These are phyloP conservation scores for Camponotus floridanus DNA, from an alignment of 1,140 invertebrate genomes.

Conservation along the genomic window DNA sequence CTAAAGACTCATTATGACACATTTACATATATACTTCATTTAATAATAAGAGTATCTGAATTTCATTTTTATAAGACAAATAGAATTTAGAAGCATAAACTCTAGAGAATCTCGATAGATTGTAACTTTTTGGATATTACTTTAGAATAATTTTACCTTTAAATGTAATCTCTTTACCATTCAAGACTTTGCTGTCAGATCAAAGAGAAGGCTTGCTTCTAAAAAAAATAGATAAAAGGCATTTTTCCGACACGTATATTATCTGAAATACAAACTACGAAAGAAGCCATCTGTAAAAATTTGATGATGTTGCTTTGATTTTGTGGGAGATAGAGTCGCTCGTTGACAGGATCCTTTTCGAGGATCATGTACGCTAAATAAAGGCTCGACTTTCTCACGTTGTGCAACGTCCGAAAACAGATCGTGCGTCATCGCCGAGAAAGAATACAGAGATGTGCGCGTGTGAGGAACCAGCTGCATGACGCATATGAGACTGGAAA, in stretches of 20 bases:
- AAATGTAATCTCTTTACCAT: too few species aligned
- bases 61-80: slow-evolving; percentile 18
- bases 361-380: background rate
- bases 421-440: slow-evolving; percentile 72
- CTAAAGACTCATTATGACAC: slow-evolving; percentile 3
- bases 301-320: background rate
- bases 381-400: slow-evolving; percentile 76
- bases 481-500: slow-evolving; percentile 38
- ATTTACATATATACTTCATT: slow-evolving; percentile 15
- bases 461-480: background rate
- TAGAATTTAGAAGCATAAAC: background rate
- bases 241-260: background rate
- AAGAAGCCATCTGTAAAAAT: background rate
- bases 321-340: background rate
- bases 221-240: too few species aligned
- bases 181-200: too few species aligned
- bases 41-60: background rate
- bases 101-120: background rate
- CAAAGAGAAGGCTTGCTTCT: too few species aligned
- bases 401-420: slow-evolving; percentile 76
- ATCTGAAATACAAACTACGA: background rate
- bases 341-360: background rate
- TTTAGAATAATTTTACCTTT: too few species aligned
- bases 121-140: too few species aligned
- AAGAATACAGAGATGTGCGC: slow-evolving; percentile 37